Conservation (phyloP, 1,140 invertebrate species). For the Grapholita molesta region DNA sequence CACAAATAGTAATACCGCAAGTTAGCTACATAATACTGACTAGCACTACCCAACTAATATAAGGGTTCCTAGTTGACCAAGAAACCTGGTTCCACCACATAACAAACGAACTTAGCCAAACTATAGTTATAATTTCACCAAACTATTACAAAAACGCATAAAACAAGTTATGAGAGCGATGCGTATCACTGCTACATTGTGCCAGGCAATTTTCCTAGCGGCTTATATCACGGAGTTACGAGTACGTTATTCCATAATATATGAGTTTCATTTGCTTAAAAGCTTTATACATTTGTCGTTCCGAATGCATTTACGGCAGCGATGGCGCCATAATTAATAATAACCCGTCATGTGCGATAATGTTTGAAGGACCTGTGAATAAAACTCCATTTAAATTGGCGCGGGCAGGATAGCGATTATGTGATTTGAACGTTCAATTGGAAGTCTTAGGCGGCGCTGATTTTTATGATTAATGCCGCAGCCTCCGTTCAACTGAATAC, state of each 20-base stretch:
- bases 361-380: constrained; percentile 16
- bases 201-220: constrained; percentile 61
- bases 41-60: too few relatives aligned
- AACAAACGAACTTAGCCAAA: too few relatives aligned
- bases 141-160: constrained; percentile 46
- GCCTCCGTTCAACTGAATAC: too few relatives aligned
- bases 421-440: not conserved
- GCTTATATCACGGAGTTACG: constrained; percentile 63
- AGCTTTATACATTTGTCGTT: constrained; percentile 63
- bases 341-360: constrained; percentile 38
- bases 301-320: constrained; percentile 51
- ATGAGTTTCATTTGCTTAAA: constrained; percentile 73
- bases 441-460: not conserved
- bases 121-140: constrained; percentile 18
- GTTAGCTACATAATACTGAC: too few relatives aligned
- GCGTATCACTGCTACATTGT: constrained; percentile 53
- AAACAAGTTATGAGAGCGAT: constrained; percentile 47
- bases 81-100: too few relatives aligned
- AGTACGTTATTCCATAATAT: constrained; percentile 69
- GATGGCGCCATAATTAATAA: constrained; percentile 53
- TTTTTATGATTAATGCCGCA: not conserved
- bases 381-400: constrained; percentile 24
- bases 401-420: not conserved
- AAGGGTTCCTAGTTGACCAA: too few relatives aligned
- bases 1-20: too few relatives aligned